Evolutionary conservation across 2,797 vertebrate genomes (phyloP), one percentile per base, ranked within the genome.

Genomic region (Hoplostethus mediterraneus): DNA sequence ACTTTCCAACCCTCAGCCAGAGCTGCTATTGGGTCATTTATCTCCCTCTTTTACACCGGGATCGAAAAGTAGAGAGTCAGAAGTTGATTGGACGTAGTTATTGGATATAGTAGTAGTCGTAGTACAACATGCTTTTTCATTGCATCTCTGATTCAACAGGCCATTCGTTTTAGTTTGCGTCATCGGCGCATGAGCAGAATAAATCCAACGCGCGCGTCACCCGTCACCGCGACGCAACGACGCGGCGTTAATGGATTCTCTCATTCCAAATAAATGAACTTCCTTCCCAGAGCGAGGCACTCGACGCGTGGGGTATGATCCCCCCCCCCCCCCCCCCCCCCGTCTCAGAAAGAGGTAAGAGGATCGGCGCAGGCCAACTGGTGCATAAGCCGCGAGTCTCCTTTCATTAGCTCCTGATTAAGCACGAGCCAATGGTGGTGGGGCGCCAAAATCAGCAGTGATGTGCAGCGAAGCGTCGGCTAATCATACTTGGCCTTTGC

Each of bases 401-500:
- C 73, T 87, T 79, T 88, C 83, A 86, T 90, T 86, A 86, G 69
- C 73, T 74, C 57, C 79, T 84, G 80, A 88, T 88, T 80, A 90
- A 73, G 63, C 5, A 28, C 56, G 72, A 79, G 57, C 73, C 40
- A 59, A 63, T 67, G 61, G 59, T 82, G 78, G 75, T 74, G 71
- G 67, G 67, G 62, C 71, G 84, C 77, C 79, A 81, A 71, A 87
- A 80, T 79, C 69, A 71, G 82, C 64, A 57, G 63, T 69, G 76
- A 82, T 87, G 88, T 84, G 82, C 78, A 82, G 75, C 40, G 42
- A 84, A 77, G 87, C 85, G n/a, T 66, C 42, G 65, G 77, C 70
- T 79, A 79, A 89, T 87, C 83, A 84, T 73, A 73, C 79, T 83
- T 89, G 85, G 89, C 87, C 86, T 90, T 85, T 88, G 82, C 86